Evolutionary conservation across 2,113 vertebrate genomes (phyloP), one percentile per base, ranked within the genome.

Genomic region (Martes martes): DNA sequence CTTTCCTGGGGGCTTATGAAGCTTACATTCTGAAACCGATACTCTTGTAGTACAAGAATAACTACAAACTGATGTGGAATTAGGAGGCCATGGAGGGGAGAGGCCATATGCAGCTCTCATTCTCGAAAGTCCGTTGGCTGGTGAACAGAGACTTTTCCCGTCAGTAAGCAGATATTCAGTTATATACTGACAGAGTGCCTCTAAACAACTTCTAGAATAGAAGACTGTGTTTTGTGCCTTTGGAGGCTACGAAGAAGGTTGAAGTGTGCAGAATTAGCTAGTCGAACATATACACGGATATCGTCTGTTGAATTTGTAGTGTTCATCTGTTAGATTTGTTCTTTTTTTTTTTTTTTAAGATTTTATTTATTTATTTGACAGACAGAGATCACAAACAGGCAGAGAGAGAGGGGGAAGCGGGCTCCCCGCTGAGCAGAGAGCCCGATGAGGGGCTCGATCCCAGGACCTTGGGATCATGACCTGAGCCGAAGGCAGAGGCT

Each of bases 41-140:
- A 81, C 96, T 92, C 87, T 96, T 91, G 94, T 39, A 94, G 95
- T 93, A 85, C 95, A 80, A 57, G 98, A 95, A 92, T 96, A 96
- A 95, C 96, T 81, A 19, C 97, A 97, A 47, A 85, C 65, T 28
- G 81, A 8, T 76, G 80, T 65, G 95, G 87, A 79, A 83, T 95
- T 87, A 42, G 88, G 88, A 89, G 73, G 55, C 31, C 33, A 11
- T 52, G 57, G 42, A 73, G 61, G 1, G 89, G 71, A 78, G 81
- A 50, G 9, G 73, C 28, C 93, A n/a, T 24, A 16, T 79, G 93
- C 31, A 91, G 0, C 71, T 95, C 6, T 91, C 9, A 59, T 59
- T 45, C 87, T 81, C 2, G 0, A 1, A 3, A 67, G 91, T 57
- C 85, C 86, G 16, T 95, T 23, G 1, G 67, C 92, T 88, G 82